Evolutionary conservation across 2,888 invertebrate species (phyloP), one percentile per base, ranked within the genome.

Genomic region (Thera britannica): DNA sequence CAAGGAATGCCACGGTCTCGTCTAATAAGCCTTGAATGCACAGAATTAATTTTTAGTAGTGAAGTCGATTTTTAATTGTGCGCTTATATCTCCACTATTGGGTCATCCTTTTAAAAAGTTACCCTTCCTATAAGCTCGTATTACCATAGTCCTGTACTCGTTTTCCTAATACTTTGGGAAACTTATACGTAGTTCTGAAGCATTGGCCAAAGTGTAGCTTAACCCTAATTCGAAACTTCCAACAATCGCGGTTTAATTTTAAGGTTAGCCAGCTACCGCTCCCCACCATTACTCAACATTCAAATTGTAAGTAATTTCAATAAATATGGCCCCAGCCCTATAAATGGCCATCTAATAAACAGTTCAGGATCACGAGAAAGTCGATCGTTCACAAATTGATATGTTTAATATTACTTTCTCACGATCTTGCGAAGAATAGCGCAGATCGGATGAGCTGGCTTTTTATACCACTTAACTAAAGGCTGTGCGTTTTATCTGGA

Each of bases 281-380:
- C 63, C 54, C 68, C 58, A 84, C 89, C 85, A 91, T 92, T 92
- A 92, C 82, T 70, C 80, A 83, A 90, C 91, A 92, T 90, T 92
- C 91, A 93, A 92, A 92, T 89, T 89, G 88, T 89, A 84, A 92
- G 93, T 92, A 93, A 93, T 93, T 92, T 91, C 90, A 92, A 90
- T 92, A 92, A 93, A 92, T 92, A 93, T 87, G 88, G 90, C 87
- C 82, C 78, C 82, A 79, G 78, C 83, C 88, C 88, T 89, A 89
- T 91, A 89, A 88, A 88, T 88, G 82, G 84, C 83, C 85, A 81
- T 88, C 90, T 93, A 92, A 93, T 93, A 90, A 86, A 92, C 89
- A 89, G 93, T 91, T 90, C 81, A 83, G 83, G 76, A 87, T 91
- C 93, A 93, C 93, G 93, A 92, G 93, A 92, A 92, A 93, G 92